phyloP scores from a whole-genome alignment of 1,140 invertebrate species.

The Papilio xuthus region DNA sequence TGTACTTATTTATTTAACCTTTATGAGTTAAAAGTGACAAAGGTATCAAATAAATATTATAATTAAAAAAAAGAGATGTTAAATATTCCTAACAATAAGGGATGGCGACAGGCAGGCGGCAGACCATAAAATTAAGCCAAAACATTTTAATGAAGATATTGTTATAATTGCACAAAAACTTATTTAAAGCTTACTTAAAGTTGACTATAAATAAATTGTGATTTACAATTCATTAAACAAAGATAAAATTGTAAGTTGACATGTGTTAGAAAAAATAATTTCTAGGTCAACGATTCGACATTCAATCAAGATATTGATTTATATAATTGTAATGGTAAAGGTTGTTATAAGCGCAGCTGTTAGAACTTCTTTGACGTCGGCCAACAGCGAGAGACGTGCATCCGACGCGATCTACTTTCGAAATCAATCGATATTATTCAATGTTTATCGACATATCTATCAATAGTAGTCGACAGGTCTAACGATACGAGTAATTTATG shows the following conservation, averaged over 20 bases:
- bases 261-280: neutral
- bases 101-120: too few species aligned
- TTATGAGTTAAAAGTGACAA: too few species aligned
- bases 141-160: too few species aligned
- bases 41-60: too few species aligned
- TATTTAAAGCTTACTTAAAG: neutral
- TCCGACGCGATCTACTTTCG: slow-evolving; percentile 46
- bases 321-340: slow-evolving; percentile 42
- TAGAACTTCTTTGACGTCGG: slow-evolving; percentile 44
- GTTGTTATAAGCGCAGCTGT: slow-evolving; percentile 44
- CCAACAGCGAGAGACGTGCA: slow-evolving; percentile 13
- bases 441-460: slow-evolving; percentile 32
- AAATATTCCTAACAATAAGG: too few species aligned
- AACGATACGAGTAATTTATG: slow-evolving; percentile 4
- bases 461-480: slow-evolving; percentile 3
- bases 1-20: neutral
- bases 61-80: too few species aligned
- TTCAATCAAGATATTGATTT: slow-evolving; percentile 34
- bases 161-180: neutral
- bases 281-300: slow-evolving; percentile 18
- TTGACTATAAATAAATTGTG: neutral
- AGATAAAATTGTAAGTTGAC: neutral
- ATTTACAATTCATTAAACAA: neutral
- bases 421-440: slow-evolving; percentile 38
- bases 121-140: too few species aligned